Evolutionary conservation across 2,113 vertebrate genomes (phyloP).

Genomic region (Protobothrops mucrosquamatus): DNA sequence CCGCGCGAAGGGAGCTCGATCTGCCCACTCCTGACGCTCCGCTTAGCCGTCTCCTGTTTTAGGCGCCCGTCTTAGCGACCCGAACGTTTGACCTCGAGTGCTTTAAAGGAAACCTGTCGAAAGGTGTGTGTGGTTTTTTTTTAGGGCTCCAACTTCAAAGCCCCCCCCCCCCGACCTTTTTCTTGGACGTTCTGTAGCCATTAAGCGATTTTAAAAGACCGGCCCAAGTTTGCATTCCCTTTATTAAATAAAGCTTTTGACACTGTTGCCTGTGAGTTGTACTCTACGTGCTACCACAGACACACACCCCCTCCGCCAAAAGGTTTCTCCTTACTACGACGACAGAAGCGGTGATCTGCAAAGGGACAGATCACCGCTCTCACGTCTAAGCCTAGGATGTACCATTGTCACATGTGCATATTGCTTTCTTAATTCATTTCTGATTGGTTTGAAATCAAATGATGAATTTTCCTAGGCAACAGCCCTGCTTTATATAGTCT

Average conservation of each 20-base stretch:
- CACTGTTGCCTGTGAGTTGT: neutral
- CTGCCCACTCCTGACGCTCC: conserved; percentile 1
- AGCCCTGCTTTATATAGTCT: neutral
- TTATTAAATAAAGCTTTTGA: neutral
- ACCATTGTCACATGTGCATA: neutral
- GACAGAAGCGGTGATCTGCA: neutral
- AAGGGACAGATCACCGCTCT: neutral
- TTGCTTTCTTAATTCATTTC: neutral
- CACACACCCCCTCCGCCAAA: fast-evolving
- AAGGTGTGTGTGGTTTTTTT: no score
- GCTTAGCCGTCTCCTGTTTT: neutral
- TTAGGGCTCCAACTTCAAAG: neutral
- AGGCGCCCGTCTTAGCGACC: neutral
- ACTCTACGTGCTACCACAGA: neutral
- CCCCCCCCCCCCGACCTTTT: fast-evolving
- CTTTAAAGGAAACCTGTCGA: no score
- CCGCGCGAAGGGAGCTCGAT: conserved; percentile 30
- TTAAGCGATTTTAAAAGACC: neutral
- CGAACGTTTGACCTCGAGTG: no score
- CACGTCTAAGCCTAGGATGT: neutral
- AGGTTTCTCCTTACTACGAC: no score
- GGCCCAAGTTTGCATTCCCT: neutral
- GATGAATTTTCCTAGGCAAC: neutral
- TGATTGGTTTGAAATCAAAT: neutral
- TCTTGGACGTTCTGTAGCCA: neutral